Evolutionary conservation across 2,888 invertebrate genomes (phyloP).

Genomic region (Lochmaea crataegi): DNA sequence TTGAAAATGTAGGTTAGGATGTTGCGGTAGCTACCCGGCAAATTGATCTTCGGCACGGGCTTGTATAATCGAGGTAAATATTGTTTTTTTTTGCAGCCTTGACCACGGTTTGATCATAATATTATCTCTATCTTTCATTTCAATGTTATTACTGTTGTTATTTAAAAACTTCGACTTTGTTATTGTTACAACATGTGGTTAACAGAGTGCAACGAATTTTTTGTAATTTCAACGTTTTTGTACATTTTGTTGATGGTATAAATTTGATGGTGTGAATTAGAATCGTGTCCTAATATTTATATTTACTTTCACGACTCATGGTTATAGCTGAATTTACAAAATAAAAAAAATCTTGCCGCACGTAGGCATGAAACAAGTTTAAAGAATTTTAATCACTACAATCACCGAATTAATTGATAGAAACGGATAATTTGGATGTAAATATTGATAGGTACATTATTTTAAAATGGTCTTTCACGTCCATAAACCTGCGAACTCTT

Average conservation of each 20-base stretch:
- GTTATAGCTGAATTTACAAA: neutral
- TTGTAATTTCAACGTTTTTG: no score
- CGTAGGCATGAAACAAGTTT: neutral
- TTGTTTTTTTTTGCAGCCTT: constrained; percentile 10
- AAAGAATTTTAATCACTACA: neutral
- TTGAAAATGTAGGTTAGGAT: constrained; percentile 28
- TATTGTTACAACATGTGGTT: constrained; percentile 1
- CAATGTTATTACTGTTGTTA: neutral
- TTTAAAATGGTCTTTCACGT: no score
- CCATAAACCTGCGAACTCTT: no score
- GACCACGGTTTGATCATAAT: neutral
- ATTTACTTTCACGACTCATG: neutral
- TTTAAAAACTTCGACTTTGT: no score
- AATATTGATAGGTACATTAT: no score
- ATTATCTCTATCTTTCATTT: neutral
- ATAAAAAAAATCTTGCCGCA: neutral
- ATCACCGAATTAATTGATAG: no score
- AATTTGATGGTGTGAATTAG: neutral
- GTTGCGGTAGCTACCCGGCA: constrained; percentile 8
- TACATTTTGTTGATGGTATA: neutral
- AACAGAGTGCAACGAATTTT: neutral
- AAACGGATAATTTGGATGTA: no score
- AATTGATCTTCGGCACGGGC: constrained; percentile 21
- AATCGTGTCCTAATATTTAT: neutral
- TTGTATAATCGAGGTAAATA: constrained; percentile 15